These are phyloP conservation scores for Buathra laborator DNA, from an alignment of 2,888 invertebrate species.

Conservation along the genomic window DNA sequence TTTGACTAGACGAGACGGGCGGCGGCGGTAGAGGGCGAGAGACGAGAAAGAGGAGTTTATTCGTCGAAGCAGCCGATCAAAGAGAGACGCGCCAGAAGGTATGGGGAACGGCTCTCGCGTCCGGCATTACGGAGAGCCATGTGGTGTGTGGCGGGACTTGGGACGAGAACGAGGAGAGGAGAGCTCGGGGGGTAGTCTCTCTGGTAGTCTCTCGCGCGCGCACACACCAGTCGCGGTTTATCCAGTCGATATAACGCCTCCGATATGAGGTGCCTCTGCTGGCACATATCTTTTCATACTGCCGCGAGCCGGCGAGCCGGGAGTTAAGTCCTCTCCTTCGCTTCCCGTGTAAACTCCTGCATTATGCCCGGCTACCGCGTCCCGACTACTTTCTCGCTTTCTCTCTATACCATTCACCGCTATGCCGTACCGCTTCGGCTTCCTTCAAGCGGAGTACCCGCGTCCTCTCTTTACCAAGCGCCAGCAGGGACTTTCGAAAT, in stretches of 20 bases:
- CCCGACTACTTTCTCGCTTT: conserved; percentile 33
- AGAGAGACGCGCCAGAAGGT: conserved; percentile 55
- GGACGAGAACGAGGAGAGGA: too few relatives aligned
- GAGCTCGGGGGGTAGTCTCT: conserved; percentile 5
- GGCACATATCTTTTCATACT: conserved; percentile 72
- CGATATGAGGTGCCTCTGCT: conserved; percentile 79
- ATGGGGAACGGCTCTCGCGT: conserved; percentile 58
- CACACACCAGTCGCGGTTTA: conserved; percentile 75
- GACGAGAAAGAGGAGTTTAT: conserved; percentile 12
- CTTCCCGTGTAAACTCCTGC: conserved; percentile 69
- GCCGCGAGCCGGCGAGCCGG: conserved; percentile 54
- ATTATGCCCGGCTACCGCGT: conserved; percentile 59
- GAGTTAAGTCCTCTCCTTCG: conserved; percentile 67
- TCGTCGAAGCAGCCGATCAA: conserved; percentile 65
- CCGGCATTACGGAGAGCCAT: conserved; percentile 63
- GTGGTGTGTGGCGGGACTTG: conserved; percentile 53
- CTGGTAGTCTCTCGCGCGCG: conserved; percentile 22
- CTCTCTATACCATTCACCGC: conserved; percentile 53
- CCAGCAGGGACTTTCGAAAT: conserved; percentile 69
- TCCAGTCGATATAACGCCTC: conserved; percentile 82
- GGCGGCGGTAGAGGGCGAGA: conserved; percentile 23
- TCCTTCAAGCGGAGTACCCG: conserved; percentile 33
- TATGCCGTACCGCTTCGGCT: conserved; percentile 34
- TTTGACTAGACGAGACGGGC: conserved; percentile 38
- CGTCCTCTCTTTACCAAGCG: conserved; percentile 49